Evolutionary conservation across 2,888 invertebrate genomes (phyloP).

Genomic region (Apodemia zela): DNA sequence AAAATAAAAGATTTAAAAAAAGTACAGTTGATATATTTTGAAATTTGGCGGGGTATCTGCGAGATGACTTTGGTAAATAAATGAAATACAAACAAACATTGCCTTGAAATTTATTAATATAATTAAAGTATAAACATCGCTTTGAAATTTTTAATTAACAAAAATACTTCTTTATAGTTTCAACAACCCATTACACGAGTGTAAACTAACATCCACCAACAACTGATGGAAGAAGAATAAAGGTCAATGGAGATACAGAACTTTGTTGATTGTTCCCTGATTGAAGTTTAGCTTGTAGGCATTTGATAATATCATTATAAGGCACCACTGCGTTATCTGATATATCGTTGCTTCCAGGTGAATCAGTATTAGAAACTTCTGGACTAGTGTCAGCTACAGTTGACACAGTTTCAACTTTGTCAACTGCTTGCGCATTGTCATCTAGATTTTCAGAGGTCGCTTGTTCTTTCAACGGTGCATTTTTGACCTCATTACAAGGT

Average conservation of each 20-base stretch:
- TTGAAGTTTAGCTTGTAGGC: conserved; percentile 51
- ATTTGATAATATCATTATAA: conserved; percentile 57
- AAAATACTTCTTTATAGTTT: not conserved
- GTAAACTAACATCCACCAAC: conserved; percentile 31
- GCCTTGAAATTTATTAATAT: not conserved
- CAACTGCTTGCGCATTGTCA: conserved; percentile 2
- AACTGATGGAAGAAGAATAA: conserved; percentile 54
- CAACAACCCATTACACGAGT: not conserved
- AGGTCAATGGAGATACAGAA: conserved; percentile 54
- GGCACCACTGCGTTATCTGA: conserved; percentile 36
- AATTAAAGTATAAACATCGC: not conserved
- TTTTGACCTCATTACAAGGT: conserved; percentile 48
- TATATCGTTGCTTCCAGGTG: not conserved
- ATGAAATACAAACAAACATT: not conserved
- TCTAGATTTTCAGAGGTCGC: conserved; percentile 18
- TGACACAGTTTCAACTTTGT: not conserved
- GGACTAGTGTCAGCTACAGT: not conserved
- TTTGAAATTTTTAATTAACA: not conserved
- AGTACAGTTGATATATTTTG: no score
- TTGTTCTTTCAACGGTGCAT: conserved; percentile 44
- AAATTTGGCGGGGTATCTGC: no score
- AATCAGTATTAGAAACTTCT: conserved; percentile 8
- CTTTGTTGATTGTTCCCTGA: conserved; percentile 30
- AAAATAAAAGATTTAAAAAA: no score
- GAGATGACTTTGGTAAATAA: not conserved